Evolutionary conservation across 2,113 vertebrate genomes (phyloP).

Genomic region (Oxygymnocypris stewartii): DNA sequence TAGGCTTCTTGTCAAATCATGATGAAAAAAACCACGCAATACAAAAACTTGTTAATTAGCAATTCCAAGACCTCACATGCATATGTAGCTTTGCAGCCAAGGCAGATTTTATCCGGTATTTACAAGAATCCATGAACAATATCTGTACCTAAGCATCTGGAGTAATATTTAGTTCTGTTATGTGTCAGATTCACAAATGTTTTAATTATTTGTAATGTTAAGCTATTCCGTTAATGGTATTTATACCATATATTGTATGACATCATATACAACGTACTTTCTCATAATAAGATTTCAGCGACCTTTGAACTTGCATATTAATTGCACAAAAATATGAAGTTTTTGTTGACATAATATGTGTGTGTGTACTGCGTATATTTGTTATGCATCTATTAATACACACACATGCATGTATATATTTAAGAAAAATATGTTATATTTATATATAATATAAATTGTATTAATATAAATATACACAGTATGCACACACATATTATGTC

Average conservation of each 20-base stretch:
- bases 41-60: conserved; percentile 55
- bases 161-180: not conserved
- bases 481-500: too few relatives aligned
- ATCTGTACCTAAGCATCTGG: conserved; percentile 24
- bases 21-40: conserved; percentile 52
- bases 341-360: too few relatives aligned
- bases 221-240: not conserved
- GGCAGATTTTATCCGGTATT: conserved; percentile 39
- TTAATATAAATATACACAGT: too few relatives aligned
- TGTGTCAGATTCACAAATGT: conserved; percentile 15
- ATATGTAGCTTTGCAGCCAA: conserved; percentile 44
- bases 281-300: not conserved
- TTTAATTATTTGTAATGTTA: conserved; percentile 5
- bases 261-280: not conserved
- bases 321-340: not conserved
- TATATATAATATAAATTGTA: too few relatives aligned
- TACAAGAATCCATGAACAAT: conserved; percentile 10
- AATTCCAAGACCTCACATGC: conserved; percentile 31
- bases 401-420: too few relatives aligned
- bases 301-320: not conserved
- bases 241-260: not conserved
- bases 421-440: too few relatives aligned
- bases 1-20: conserved; percentile 59
- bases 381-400: too few relatives aligned
- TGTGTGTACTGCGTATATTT: too few relatives aligned